phyloP scores from a whole-genome alignment of 1,140 invertebrate species.

The Drosophila kurseongensis region DNA sequence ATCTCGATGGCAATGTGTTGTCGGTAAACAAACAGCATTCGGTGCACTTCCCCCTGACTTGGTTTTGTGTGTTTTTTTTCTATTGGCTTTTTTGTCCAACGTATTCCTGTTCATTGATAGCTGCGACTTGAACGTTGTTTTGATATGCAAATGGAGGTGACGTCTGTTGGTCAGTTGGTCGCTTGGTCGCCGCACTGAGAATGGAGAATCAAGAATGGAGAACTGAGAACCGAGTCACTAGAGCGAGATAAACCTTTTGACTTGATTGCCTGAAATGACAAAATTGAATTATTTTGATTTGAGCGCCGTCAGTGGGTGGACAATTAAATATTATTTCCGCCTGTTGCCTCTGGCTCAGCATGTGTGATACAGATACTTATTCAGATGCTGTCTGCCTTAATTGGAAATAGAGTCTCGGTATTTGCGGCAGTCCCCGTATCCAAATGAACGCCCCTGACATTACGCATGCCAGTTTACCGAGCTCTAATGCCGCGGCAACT shows the following conservation, averaged over 20 bases:
- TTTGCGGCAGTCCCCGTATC: constrained; percentile 4
- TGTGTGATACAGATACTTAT: constrained; percentile 16
- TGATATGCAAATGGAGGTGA: constrained; percentile 47
- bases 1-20: constrained; percentile 16
- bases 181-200: constrained; percentile 2
- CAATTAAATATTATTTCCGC: constrained; percentile 82
- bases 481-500: constrained; percentile 19
- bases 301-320: constrained; percentile 75
- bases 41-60: constrained; percentile 17
- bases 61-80: constrained; percentile 1
- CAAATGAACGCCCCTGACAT: constrained; percentile 61
- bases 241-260: constrained; percentile 67
- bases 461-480: constrained; percentile 34
- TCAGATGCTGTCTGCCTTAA: constrained; percentile 27
- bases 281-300: constrained; percentile 84
- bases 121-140: constrained; percentile 17
- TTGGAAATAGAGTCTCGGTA: constrained; percentile 33
- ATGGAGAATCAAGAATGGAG: not conserved
- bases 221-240: constrained; percentile 31
- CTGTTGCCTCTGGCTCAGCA: constrained; percentile 40
- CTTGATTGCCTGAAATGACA: constrained; percentile 81
- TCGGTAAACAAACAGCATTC: constrained; percentile 30
- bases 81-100: constrained; percentile 1
- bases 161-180: constrained; percentile 35
- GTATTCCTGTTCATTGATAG: constrained; percentile 34